A percentile compares a stretch with the other conserved stretches of the same genome.
phyloP scores from a whole-genome alignment of 2,888 invertebrate species.

The Heliconius aoede region DNA sequence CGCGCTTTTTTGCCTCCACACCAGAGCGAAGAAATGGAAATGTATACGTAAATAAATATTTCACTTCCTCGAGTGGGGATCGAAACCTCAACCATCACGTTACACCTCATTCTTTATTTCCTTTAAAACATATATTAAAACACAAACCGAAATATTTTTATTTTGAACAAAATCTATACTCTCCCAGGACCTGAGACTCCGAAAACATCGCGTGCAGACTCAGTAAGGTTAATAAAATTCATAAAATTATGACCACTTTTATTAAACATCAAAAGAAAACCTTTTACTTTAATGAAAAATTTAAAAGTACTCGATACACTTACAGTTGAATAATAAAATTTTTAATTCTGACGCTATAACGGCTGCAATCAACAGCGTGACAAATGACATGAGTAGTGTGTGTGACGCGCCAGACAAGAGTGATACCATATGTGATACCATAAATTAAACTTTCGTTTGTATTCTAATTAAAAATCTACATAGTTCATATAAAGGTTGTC shows the following conservation, averaged over 20 bases:
- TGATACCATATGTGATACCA: slow-evolving; percentile 44
- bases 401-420: slow-evolving; percentile 44
- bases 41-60: no score
- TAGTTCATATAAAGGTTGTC: not conserved
- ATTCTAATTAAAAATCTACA: slow-evolving; percentile 39
- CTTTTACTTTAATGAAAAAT: slow-evolving; percentile 26
- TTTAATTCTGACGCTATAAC: slow-evolving; percentile 43
- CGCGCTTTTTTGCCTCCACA: no score
- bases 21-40: no score
- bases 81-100: no score
- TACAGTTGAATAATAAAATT: slow-evolving; percentile 42
- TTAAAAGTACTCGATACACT: slow-evolving; percentile 20
- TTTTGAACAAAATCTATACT: not conserved
- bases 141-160: no score
- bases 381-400: slow-evolving; percentile 48
- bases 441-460: slow-evolving; percentile 44
- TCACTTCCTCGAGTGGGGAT: no score
- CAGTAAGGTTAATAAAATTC: not conserved
- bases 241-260: not conserved
- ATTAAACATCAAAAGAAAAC: slow-evolving; percentile 8
- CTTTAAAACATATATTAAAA: no score
- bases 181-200: not conserved
- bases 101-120: no score
- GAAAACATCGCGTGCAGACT: slow-evolving; percentile 1
- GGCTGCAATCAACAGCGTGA: slow-evolving; percentile 46